Percentiles rank a stretch among this genome's conserved stretches.
Conservation (phyloP, 1,140 invertebrate genomes). For the Euura lappo region DNA sequence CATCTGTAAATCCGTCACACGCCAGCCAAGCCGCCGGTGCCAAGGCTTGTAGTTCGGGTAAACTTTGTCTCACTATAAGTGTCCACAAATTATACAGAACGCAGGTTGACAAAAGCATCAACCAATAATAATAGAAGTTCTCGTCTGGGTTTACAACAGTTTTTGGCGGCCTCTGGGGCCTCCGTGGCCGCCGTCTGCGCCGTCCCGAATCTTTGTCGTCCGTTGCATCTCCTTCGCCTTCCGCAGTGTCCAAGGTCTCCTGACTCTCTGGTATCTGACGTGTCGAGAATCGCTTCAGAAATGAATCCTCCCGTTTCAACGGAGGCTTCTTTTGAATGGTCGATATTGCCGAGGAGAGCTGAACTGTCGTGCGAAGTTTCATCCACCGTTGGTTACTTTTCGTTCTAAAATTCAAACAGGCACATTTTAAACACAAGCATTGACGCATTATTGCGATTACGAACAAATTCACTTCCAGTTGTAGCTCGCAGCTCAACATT, state of each 20-base stretch:
- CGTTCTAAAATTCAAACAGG: slow-evolving; percentile 67
- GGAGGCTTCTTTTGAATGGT: slow-evolving; percentile 74
- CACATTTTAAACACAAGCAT: background rate
- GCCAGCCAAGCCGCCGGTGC: slow-evolving; percentile 77
- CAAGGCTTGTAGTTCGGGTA: slow-evolving; percentile 83
- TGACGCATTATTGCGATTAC: background rate
- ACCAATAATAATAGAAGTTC: slow-evolving; percentile 95
- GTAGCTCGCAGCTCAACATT: background rate
- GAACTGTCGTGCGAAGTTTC: slow-evolving; percentile 91
- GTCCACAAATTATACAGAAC: slow-evolving; percentile 97
- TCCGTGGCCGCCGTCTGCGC: slow-evolving; percentile 65
- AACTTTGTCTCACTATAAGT: slow-evolving; percentile 91
- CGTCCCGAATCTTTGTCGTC: slow-evolving; percentile 63
- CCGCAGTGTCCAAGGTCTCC: slow-evolving; percentile 70
- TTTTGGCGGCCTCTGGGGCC: slow-evolving; percentile 69
- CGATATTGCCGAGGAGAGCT: slow-evolving; percentile 85
- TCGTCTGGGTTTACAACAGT: slow-evolving; percentile 95
- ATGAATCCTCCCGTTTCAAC: slow-evolving; percentile 92
- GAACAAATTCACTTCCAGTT: background rate
- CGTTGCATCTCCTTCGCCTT: slow-evolving; percentile 68
- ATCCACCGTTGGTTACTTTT: slow-evolving; percentile 94
- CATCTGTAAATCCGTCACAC: slow-evolving; percentile 84
- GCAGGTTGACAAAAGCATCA: slow-evolving; percentile 85
- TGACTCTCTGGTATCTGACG: slow-evolving; percentile 87
- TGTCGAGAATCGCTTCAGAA: slow-evolving; percentile 92